Evolutionary conservation across 2,888 invertebrate genomes (phyloP).

Genomic region (Drosophila peninsularis): DNA sequence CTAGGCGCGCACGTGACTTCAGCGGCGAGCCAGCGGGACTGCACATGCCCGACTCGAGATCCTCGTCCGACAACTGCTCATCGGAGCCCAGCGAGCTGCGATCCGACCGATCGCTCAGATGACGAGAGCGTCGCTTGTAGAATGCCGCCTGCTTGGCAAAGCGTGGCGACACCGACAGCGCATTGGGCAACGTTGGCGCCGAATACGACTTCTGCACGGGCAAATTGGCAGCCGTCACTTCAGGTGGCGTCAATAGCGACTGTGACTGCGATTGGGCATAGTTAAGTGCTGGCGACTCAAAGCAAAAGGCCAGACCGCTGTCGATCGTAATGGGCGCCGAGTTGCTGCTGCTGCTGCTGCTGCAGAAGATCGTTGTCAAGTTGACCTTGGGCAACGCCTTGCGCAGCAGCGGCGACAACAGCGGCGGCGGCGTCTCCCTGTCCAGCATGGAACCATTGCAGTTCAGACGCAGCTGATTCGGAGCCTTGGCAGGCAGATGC

Average conservation of each 20-base stretch:
- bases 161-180: slow-evolving; percentile 83
- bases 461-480: slow-evolving; percentile 58
- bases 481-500: slow-evolving; percentile 22
- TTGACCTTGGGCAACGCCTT: slow-evolving; percentile 83
- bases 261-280: slow-evolving; percentile 39
- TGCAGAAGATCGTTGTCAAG: slow-evolving; percentile 83
- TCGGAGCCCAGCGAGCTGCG: slow-evolving; percentile 84
- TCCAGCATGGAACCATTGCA: slow-evolving; percentile 39
- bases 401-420: slow-evolving; percentile 63
- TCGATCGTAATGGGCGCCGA: slow-evolving; percentile 73
- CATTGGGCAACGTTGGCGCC: slow-evolving; percentile 84
- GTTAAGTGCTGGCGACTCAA: slow-evolving; percentile 54
- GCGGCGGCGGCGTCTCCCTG: slow-evolving; percentile 58
- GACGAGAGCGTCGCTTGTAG: slow-evolving; percentile 84
- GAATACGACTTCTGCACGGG: slow-evolving; percentile 84
- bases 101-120: slow-evolving; percentile 84
- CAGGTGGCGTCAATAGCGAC: slow-evolving; percentile 58
- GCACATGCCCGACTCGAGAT: slow-evolving; percentile 81
- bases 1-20: slow-evolving; percentile 74
- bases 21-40: slow-evolving; percentile 83
- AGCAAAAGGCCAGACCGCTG: slow-evolving; percentile 57
- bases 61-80: slow-evolving; percentile 85
- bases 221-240: slow-evolving; percentile 57
- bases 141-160: slow-evolving; percentile 84
- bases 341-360: slow-evolving; percentile 7